A percentile compares a stretch with the other conserved stretches of the same genome.
phyloP scores from a whole-genome alignment of 2,797 vertebrate genomes.

The Muraenolepis orangiensis region DNA sequence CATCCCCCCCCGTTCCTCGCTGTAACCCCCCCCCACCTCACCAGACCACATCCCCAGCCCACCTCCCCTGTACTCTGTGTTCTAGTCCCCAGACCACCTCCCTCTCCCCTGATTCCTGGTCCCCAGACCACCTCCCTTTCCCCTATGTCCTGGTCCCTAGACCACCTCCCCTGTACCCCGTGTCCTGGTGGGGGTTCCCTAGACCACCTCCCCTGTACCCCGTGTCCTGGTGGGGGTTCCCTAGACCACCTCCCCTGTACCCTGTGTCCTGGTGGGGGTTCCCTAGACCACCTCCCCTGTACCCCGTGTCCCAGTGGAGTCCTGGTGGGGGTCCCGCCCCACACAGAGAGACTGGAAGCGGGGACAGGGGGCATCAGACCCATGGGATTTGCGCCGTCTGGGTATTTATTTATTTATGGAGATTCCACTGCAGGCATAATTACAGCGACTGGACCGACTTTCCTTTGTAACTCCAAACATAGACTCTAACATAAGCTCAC shows the following conservation, averaged over 20 bases:
- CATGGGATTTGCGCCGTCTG: conserved; percentile 50
- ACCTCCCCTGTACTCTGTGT: conserved; percentile 40
- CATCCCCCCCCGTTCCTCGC: conserved; percentile 3
- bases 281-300: background rate
- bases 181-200: conserved; percentile 32
- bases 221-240: conserved; percentile 7
- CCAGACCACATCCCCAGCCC: conserved; percentile 20
- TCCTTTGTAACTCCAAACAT: conserved; percentile 29
- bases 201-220: background rate
- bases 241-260: background rate
- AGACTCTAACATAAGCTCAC: conserved; percentile 21
- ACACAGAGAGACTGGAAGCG: conserved; percentile 60
- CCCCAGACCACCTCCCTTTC: conserved; percentile 5
- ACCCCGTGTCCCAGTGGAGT: conserved; percentile 10
- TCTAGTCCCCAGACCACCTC: background rate
- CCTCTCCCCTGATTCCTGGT: conserved; percentile 34
- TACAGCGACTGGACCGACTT: conserved; percentile 47
- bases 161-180: conserved; percentile 10
- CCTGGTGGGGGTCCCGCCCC: conserved; percentile 14
- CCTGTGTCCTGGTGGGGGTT: conserved; percentile 27
- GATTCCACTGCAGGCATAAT: conserved; percentile 55
- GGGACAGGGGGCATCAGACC: conserved; percentile 57
- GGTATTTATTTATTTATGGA: conserved; percentile 81
- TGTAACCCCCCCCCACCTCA: conserved; percentile 2
- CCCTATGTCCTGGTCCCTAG: conserved; percentile 14